A percentile compares a stretch with the other conserved stretches of the same genome.
phyloP scores from a whole-genome alignment of 2,888 invertebrate genomes.

The Andrena fulva region DNA sequence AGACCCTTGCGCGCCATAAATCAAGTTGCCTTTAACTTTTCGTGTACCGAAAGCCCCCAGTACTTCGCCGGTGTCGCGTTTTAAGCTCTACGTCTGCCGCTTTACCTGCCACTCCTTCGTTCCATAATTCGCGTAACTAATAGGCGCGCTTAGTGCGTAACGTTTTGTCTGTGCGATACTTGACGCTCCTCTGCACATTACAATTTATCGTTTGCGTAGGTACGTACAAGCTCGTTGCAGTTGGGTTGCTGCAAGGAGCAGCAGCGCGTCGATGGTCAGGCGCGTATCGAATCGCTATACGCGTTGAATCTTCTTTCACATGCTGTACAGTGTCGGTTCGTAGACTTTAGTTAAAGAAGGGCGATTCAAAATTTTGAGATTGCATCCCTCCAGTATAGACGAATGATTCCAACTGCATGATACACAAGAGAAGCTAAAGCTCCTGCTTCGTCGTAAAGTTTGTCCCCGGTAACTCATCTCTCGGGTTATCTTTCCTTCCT shows the following conservation, averaged over 20 bases:
- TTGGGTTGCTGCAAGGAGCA: background rate
- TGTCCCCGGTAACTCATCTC: background rate
- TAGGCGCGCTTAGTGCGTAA: background rate
- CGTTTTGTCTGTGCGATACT: background rate
- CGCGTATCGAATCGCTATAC: background rate
- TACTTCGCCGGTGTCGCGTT: constrained; percentile 26
- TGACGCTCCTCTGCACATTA: background rate
- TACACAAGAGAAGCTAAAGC: background rate
- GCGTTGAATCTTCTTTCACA: background rate
- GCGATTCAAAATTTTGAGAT: background rate
- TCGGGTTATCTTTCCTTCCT: constrained; percentile 12
- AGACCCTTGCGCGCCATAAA: constrained; percentile 34
- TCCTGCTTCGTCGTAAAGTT: constrained; percentile 3
- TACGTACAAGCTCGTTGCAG: background rate
- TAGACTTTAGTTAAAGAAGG: background rate
- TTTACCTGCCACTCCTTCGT: background rate
- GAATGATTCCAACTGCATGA: background rate
- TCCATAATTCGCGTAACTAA: constrained; percentile 23
- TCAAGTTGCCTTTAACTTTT: constrained; percentile 55
- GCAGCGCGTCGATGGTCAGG: background rate
- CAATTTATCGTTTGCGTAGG: background rate
- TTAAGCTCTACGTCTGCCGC: constrained; percentile 25
- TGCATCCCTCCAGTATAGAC: background rate
- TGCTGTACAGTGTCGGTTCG: too few species aligned
- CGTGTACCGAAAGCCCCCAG: constrained; percentile 45